phyloP scores from a whole-genome alignment of 2,113 vertebrate species.

The Pelusios castaneus region DNA sequence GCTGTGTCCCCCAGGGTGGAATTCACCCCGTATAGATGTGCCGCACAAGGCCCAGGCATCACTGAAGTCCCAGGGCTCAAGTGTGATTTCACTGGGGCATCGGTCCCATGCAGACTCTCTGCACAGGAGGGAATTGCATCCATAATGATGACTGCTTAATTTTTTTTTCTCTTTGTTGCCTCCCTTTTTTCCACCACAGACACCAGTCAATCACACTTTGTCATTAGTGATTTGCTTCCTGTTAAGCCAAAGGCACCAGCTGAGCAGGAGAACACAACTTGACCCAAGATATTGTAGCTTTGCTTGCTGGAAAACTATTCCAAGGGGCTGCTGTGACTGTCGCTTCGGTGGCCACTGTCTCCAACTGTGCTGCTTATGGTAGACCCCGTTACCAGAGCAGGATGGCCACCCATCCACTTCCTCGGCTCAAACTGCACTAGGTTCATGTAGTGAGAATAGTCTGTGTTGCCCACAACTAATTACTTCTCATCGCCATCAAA shows the following conservation, averaged over 20 bases:
- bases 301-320: not conserved
- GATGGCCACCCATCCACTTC: not conserved
- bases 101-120: not conserved
- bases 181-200: not conserved
- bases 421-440: not conserved
- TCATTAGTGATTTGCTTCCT: not conserved
- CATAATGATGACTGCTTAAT: not conserved
- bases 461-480: not conserved
- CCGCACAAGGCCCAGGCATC: not conserved
- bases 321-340: not conserved
- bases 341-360: not conserved
- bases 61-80: not conserved
- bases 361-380: not conserved
- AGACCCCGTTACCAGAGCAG: not conserved
- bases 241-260: not conserved
- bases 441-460: slow-evolving; percentile 31
- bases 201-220: not conserved
- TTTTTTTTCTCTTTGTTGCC: not conserved
- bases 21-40: not conserved
- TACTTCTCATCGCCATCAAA: not conserved
- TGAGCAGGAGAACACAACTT: not conserved
- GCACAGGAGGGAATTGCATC: not conserved
- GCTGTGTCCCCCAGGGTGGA: not conserved
- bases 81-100: not conserved
- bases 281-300: not conserved